These are phyloP conservation scores for Dicerorhinus sumatrensis DNA, from an alignment of 2,113 vertebrate genomes.

Conservation along the genomic window DNA sequence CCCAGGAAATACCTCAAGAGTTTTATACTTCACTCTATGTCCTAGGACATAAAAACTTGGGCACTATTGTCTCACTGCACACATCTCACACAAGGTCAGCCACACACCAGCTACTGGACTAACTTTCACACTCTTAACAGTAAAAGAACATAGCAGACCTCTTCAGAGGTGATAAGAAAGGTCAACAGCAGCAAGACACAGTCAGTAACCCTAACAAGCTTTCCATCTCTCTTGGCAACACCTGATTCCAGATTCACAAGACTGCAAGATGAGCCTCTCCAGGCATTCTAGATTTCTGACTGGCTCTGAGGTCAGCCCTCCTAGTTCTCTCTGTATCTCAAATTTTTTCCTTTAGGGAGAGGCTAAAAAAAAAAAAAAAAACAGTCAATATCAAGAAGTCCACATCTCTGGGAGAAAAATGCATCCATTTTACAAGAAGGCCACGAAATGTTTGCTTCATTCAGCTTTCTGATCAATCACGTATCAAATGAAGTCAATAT, in stretches of 20 bases:
- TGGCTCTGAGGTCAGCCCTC: neutral
- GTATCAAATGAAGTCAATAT: neutral
- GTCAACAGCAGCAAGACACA: constrained; percentile 22
- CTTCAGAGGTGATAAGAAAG: constrained; percentile 22
- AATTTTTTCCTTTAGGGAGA: neutral
- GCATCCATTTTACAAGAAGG: constrained; percentile 14
- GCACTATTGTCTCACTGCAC: constrained; percentile 26
- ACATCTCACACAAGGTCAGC: constrained; percentile 45
- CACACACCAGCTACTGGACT: neutral
- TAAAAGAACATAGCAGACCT: constrained; percentile 2
- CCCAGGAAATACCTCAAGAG: neutral
- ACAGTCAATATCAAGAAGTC: constrained; percentile 49
- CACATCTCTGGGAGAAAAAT: constrained; percentile 9
- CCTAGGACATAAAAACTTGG: constrained; percentile 30
- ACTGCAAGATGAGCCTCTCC: constrained; percentile 29
- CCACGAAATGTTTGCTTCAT: constrained; percentile 7
- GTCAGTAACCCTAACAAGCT: neutral
- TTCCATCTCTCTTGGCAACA: constrained; percentile 44
- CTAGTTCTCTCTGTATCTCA: constrained; percentile 20
- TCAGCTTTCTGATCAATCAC: neutral
- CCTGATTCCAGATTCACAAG: constrained; percentile 36
- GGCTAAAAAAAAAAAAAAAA: neutral
- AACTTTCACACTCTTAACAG: constrained; percentile 12
- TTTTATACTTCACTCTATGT: constrained; percentile 36
- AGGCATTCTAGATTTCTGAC: constrained; percentile 54